Base-by-base conservation (phyloP, 2,888 invertebrate species). In the Clivina fossor region DNA sequence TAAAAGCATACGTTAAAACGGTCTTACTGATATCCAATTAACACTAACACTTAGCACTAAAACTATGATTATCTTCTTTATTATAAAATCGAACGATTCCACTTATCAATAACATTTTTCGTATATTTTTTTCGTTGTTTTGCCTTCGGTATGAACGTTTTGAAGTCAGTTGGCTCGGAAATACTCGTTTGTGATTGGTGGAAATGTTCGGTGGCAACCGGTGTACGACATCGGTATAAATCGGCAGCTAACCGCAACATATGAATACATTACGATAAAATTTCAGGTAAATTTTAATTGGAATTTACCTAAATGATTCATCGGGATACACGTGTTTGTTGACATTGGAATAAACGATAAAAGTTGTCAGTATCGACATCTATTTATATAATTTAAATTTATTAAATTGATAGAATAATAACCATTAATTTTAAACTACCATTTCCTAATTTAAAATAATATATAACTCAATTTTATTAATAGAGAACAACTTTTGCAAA, bases 151-250 rank as follows among this genome's bases (percentile, higher is more conserved):
- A 19, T 38, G 44, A 55, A 38, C 55, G 46, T 47, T 55, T n/a
- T 55, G 40, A 55, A 55, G 55, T 55, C 55, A 54, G 54, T 54
- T 54, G 54, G 54, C 44, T 54, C 44, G 16, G 47, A 68, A 71
- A 70, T 65, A 64, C 62, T 61, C 61, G 55, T 16, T 61, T 65
- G 60, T 70, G 62, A 73, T 73, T 73, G 73, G 73, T 62, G 59
- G 60, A 63, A 48, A 48, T 19, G 15, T 13, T 28, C 24, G 24
- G 43, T n/a, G 15, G 8, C 13, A 5, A 5, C 15, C 28, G 28
- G 13, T 11, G 22, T 9, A 13, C 7, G 11, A 16, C 40, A 8
- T 43, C 51, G 51, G 30, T 4, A 7, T 20, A 16, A 2, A 43
- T 41, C 51, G 51, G 51, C 33, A 15, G 22, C 33, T 22, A 30